Base-by-base conservation (phyloP, 64 coral and sea anemone species). In the Stichodactyla mertensii region DNA sequence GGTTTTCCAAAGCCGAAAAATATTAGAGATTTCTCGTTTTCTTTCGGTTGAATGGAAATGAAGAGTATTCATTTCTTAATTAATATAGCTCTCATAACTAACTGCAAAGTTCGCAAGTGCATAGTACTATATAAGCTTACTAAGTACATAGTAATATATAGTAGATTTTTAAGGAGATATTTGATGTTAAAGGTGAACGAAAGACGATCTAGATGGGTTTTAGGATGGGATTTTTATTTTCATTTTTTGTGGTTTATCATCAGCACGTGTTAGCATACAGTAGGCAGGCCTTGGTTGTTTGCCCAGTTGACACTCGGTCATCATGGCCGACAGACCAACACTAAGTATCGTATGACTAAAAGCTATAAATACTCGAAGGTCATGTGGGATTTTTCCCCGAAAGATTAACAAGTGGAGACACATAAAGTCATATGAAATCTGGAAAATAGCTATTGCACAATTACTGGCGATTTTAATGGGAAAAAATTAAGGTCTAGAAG, bases 351-450 rank as follows among this genome's bases (percentile, higher is more conserved):
- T 10, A 66, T 26, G 69, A 26, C 24, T 27, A 13, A 26, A 74
- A 74, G 9, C 24, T 74, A 74, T 74, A 26, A 74, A 74, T 74
- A 74, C 26, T 28, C 1, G 8, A 74, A 74, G 69, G 69, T 74
- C 69, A 74, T 74, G 69, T 4, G 69, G 69, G 69, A 74, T 74
- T 26, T 74, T 74, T 74, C 69, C 69, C 69, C n/a, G 69, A 74
- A 36, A 10, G 69, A 74, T 74, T 36, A 31, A 74, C 69, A 31
- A 74, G 69, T 31, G 26, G 1, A 74, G 69, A 20, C 24, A 74
- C 24, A 31, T 74, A 27, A 9, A 74, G 69, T 74, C 69, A 74
- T 26, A 74, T 74, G 69, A 74, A 71, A 26, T 74, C 69, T 31
- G n/a, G 7, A 31, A 9, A 26, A 69, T 10, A 27, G 8, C 23